A percentile compares a stretch with the other conserved stretches of the same genome.
These are phyloP conservation scores for Girardinichthys multiradiatus DNA, from an alignment of 2,113 vertebrate genomes.

Conservation along the genomic window DNA sequence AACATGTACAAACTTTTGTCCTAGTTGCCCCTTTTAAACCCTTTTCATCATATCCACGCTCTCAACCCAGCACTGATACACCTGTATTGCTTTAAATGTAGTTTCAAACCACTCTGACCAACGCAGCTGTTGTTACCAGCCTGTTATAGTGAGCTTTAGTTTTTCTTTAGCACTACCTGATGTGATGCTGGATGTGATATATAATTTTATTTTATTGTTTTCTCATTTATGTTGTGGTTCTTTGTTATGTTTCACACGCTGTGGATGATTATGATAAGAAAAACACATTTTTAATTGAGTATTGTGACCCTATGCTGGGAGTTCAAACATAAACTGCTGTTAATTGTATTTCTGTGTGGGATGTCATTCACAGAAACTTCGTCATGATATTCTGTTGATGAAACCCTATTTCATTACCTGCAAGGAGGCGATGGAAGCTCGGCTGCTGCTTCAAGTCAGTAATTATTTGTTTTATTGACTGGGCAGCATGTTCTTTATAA, in stretches of 20 bases:
- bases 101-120: background rate
- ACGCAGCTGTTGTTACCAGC: too few relatives aligned
- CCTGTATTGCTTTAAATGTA: background rate
- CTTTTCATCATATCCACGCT: too few relatives aligned
- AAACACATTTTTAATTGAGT: background rate
- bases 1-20: too few relatives aligned
- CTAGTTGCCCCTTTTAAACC: too few relatives aligned
- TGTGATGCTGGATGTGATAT: too few relatives aligned
- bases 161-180: too few relatives aligned
- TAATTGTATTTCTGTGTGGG: background rate
- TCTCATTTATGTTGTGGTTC: background rate
- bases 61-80: too few relatives aligned
- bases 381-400: slow-evolving; percentile 97
- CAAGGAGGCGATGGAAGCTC: slow-evolving; percentile 96
- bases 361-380: slow-evolving; percentile 86
- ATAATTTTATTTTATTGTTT: background rate
- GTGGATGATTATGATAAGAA: too few relatives aligned
- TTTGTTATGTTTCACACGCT: too few relatives aligned
- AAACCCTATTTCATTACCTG: slow-evolving; percentile 99
- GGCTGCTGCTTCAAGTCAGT: slow-evolving; percentile 91
- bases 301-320: background rate
- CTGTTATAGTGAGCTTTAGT: background rate
- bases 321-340: background rate
- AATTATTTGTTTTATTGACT: background rate
- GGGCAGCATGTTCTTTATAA: background rate